Evolutionary conservation across 1,140 invertebrate genomes (phyloP), one percentile per base, ranked within the genome.

Genomic region (Rhynchophorus ferrugineus): DNA sequence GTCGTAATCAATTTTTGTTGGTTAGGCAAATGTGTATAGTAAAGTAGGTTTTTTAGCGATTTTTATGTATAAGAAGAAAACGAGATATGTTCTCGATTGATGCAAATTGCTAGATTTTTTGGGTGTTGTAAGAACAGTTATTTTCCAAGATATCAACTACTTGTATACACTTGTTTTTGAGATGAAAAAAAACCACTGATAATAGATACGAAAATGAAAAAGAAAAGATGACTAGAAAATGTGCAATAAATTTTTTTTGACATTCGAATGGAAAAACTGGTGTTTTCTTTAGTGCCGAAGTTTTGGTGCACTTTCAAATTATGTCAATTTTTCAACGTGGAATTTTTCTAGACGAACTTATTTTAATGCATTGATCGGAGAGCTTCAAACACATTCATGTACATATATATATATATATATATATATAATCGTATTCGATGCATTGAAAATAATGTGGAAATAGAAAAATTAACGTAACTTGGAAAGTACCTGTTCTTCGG

Each of bases 401-500:
- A 3, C n/a, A 24, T 42, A 49, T 39, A 14, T 11, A 48, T 17
- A n/a, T n/a, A n/a, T n/a, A n/a, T 21, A 18, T 37, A 22, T 41
- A 8, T 13, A n/a, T 37, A 17, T 38, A 2, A 36, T 33, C 19
- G 17, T 9, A 57, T 64, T 62, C 51, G 49, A 62, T 64, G 57
- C 59, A 62, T 62, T 62, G 41, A 61, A 63, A 61, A 55, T 59
- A 47, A 53, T 60, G 35, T 58, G 45, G 36, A 49, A 37, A 56
- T 57, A 64, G 63, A 67, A 68, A 68, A 68, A 67, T 66, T 67
- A 56, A 64, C 68, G 59, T 69, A 69, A 66, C 68, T 70, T 70
- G 68, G 68, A 70, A 70, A 69, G 66, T 84, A 82, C 83, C 82
- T 83, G 82, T 84, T 84, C 81, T 84, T 84, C 81, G 81, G 82